Conservation (phyloP, 2,888 invertebrate species). For the Bhutanitis thaidina region DNA sequence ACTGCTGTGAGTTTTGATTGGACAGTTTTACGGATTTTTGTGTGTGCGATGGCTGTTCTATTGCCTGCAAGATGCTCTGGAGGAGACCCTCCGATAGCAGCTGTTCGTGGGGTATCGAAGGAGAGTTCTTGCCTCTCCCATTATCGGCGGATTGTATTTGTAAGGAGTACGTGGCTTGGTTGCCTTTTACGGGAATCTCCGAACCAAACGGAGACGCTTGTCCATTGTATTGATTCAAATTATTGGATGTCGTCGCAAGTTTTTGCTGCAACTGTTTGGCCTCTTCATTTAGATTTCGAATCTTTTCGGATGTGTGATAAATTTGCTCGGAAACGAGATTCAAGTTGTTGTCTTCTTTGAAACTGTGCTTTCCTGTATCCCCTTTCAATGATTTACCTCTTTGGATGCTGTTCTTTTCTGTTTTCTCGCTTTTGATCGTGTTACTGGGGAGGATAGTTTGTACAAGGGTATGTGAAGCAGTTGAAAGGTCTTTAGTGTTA, state of each 20-base stretch:
- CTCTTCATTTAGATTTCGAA: slow-evolving; percentile 59
- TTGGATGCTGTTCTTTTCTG: slow-evolving; percentile 34
- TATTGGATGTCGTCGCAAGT: slow-evolving; percentile 50
- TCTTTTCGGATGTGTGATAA: slow-evolving; percentile 61
- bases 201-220: slow-evolving; percentile 30
- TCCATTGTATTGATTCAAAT: slow-evolving; percentile 38
- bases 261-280: slow-evolving; percentile 64
- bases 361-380: slow-evolving; percentile 38
- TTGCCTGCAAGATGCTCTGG: slow-evolving; percentile 90
- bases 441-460: slow-evolving; percentile 49
- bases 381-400: slow-evolving; percentile 58
- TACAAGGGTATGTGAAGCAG: slow-evolving; percentile 55
- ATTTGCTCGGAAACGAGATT: slow-evolving; percentile 62
- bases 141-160: slow-evolving; percentile 87
- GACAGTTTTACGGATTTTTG: slow-evolving; percentile 12
- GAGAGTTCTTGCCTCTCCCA: slow-evolving; percentile 61
- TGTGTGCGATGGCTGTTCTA: slow-evolving; percentile 82
- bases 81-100: slow-evolving; percentile 88
- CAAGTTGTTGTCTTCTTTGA: slow-evolving; percentile 44
- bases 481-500: slow-evolving; percentile 48
- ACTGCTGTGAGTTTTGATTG: neutral
- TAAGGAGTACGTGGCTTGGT: slow-evolving; percentile 84
- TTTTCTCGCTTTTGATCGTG: slow-evolving; percentile 43
- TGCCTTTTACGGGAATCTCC: slow-evolving; percentile 76
- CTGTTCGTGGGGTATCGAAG: slow-evolving; percentile 84